phyloP scores from a whole-genome alignment of 92 coral and sea anemone species.

The Porites rus region DNA sequence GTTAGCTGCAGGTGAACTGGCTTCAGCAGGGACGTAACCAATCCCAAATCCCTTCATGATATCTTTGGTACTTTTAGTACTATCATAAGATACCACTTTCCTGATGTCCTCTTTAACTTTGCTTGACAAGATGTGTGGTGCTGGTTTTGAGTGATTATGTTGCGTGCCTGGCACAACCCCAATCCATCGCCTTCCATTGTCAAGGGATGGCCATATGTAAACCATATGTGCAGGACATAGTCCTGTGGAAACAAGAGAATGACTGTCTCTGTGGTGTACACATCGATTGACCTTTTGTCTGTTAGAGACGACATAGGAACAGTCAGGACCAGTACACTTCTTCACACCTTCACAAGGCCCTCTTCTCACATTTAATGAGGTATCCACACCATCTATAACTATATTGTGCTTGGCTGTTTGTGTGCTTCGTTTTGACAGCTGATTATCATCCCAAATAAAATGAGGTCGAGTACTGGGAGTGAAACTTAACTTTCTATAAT shows the following conservation, averaged over 20 bases:
- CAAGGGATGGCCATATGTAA: constrained; percentile 62
- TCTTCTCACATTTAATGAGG: constrained; percentile 35
- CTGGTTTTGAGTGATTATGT: constrained; percentile 63
- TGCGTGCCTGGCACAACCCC: constrained; percentile 65
- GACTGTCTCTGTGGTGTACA: constrained; percentile 31
- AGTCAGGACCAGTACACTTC: constrained; percentile 42
- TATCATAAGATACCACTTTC: constrained; percentile 41
- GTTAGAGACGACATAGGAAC: constrained; percentile 51
- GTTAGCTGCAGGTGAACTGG: constrained; percentile 63
- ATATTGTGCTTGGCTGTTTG: constrained; percentile 39
- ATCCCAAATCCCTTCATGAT: constrained; percentile 60
- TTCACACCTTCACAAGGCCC: constrained; percentile 72
- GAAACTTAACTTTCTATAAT: constrained; percentile 21
- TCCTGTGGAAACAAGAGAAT: constrained; percentile 52
- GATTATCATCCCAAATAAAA: constrained; percentile 64
- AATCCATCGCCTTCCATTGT: constrained; percentile 58
- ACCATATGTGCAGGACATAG: constrained; percentile 48
- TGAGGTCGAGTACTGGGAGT: constrained; percentile 40
- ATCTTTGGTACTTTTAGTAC: constrained; percentile 56
- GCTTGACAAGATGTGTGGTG: constrained; percentile 60
- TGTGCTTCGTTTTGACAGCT: constrained; percentile 56
- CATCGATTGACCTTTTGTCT: constrained; percentile 64
- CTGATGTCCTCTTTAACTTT: constrained; percentile 61
- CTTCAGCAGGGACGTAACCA: constrained; percentile 63
- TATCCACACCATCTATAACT: constrained; percentile 20